Evolutionary conservation across 1,140 invertebrate genomes (phyloP).

Genomic region (Drosophila neocordata): DNA sequence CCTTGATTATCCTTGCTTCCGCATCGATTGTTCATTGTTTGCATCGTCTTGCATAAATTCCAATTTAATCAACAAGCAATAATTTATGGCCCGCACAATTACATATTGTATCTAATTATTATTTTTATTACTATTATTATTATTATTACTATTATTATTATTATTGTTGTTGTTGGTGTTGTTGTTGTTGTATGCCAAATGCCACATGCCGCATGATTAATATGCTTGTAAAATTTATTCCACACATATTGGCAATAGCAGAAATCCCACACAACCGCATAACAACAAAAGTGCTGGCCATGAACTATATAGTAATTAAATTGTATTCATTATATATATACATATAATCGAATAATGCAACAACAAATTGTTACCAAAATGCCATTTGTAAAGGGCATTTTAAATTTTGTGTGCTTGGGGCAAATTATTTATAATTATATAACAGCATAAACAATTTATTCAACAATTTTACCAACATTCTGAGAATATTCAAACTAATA

Average conservation of each 20-base stretch:
- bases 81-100: slow-evolving; percentile 8
- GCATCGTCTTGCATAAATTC: slow-evolving; percentile 1
- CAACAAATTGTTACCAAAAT: background rate
- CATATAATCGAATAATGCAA: slow-evolving; percentile 3
- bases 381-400: background rate
- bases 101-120: slow-evolving; percentile 2
- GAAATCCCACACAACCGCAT: background rate
- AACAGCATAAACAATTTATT: background rate
- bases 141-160: background rate
- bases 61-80: slow-evolving; percentile 6
- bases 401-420: background rate
- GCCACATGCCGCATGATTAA: slow-evolving; percentile 6
- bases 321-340: background rate
- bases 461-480: background rate
- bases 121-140: slow-evolving; percentile 3
- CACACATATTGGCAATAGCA: background rate
- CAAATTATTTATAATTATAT: background rate
- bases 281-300: background rate
- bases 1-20: slow-evolving; percentile 4
- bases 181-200: background rate
- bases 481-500: background rate
- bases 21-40: background rate
- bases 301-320: background rate
- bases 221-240: slow-evolving; percentile 9
- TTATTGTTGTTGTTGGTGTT: background rate